Evolutionary conservation across 2,888 invertebrate species (phyloP).

Genomic region (Toxonevra muliebris): DNA sequence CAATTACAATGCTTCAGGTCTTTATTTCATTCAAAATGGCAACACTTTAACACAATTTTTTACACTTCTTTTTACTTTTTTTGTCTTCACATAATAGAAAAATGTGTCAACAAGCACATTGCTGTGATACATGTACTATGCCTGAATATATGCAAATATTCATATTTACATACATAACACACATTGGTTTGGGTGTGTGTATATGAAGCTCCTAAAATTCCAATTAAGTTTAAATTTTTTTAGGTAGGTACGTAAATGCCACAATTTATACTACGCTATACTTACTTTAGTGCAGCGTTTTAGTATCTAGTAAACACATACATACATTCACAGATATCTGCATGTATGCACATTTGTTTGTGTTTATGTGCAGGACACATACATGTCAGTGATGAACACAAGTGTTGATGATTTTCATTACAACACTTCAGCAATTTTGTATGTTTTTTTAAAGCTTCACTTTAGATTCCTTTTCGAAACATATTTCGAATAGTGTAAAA

Average conservation of each 20-base stretch:
- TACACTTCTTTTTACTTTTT: neutral
- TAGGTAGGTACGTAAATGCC: neutral
- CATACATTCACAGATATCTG: conserved; percentile 20
- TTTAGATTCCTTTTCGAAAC: too few species aligned
- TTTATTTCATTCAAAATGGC: conserved; percentile 6
- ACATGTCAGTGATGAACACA: neutral
- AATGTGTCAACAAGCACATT: neutral
- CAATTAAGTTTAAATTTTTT: conserved; percentile 1
- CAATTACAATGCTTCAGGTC: neutral
- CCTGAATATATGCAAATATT: too few species aligned
- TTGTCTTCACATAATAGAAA: neutral
- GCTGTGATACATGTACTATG: neutral
- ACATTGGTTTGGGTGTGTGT: neutral
- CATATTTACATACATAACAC: too few species aligned
- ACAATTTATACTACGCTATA: neutral
- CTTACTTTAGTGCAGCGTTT: neutral
- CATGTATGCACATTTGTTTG: neutral
- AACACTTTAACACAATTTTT: neutral
- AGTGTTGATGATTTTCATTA: neutral
- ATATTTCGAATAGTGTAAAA: too few species aligned
- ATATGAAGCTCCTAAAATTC: neutral
- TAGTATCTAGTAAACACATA: conserved; percentile 8
- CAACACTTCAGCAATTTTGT: neutral
- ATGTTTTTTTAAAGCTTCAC: too few species aligned
- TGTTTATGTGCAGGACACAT: too few species aligned